Conservation (phyloP, 35 echinoderm and acorn worm genomes). For the Amphiura filiformis region DNA sequence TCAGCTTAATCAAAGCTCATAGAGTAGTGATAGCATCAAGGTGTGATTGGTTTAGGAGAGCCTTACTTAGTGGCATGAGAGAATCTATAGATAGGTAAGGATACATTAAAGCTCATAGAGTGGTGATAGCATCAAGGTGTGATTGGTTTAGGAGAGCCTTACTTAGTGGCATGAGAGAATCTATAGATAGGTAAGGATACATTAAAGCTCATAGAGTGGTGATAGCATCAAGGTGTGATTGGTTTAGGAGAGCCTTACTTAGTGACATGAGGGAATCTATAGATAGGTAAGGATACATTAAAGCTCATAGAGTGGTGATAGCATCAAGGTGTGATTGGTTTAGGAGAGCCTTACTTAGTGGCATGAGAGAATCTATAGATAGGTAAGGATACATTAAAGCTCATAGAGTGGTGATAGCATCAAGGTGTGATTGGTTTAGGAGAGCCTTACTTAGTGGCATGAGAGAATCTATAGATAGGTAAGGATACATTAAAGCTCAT, state of each 20-base stretch:
- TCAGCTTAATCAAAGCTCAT: slow-evolving; percentile 50
- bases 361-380: too few relatives aligned
- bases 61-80: slow-evolving; percentile 83
- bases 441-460: too few relatives aligned
- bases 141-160: too few relatives aligned
- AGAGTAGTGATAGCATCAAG: slow-evolving; percentile 68
- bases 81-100: slow-evolving; percentile 89
- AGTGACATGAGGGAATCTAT: slow-evolving; percentile 89
- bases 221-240: slow-evolving; percentile 78
- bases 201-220: slow-evolving; percentile 60
- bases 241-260: slow-evolving; percentile 69
- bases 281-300: slow-evolving; percentile 58
- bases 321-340: too few relatives aligned
- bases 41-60: slow-evolving; percentile 86
- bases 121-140: too few relatives aligned
- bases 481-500: slow-evolving; percentile 44
- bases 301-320: neutral
- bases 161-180: too few relatives aligned
- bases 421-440: neutral
- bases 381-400: slow-evolving; percentile 15
- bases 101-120: neutral
- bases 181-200: too few relatives aligned
- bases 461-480: slow-evolving; percentile 7
- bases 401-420: slow-evolving; percentile 31
- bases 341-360: too few relatives aligned